Conservation (phyloP, 2,797 vertebrate genomes). For the Sarcophilus harrisii region DNA sequence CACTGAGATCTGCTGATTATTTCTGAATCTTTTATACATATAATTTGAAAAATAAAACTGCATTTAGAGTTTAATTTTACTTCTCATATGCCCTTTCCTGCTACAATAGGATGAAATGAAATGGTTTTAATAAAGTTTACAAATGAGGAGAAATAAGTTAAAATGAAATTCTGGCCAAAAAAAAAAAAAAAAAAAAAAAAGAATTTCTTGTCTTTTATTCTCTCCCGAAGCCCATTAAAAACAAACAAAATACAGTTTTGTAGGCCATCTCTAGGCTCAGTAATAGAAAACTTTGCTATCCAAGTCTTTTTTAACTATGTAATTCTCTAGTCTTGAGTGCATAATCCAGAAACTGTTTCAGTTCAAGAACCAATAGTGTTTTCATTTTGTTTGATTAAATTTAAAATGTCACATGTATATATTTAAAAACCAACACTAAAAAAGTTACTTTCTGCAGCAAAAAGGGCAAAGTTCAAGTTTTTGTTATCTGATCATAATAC, state of each 20-base stretch:
- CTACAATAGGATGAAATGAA: not conserved
- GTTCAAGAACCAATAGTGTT: constrained; percentile 42
- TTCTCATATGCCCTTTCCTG: not conserved
- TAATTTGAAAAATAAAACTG: constrained; percentile 48
- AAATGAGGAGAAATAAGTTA: constrained; percentile 50
- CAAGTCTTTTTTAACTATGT: constrained; percentile 11
- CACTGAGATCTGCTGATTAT: constrained; percentile 57
- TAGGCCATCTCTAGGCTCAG: constrained; percentile 18
- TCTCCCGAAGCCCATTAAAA: not conserved
- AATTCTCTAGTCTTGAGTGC: constrained; percentile 31
- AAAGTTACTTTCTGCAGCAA: constrained; percentile 73
- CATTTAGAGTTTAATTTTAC: not conserved
- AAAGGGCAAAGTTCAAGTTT: constrained; percentile 77
- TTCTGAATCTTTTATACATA: constrained; percentile 62
- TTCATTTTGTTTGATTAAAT: constrained; percentile 60
- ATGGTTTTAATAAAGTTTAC: constrained; percentile 44
- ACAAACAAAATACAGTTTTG: not conserved
- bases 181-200: too few relatives aligned
- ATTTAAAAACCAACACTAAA: constrained; percentile 70
- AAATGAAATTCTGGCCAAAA: constrained; percentile 40
- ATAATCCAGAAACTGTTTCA: constrained; percentile 33
- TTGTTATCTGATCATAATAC: constrained; percentile 51
- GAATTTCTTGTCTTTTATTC: constrained; percentile 23
- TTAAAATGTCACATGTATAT: constrained; percentile 62
- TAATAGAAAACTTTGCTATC: not conserved